A percentile compares a stretch with the other conserved stretches of the same genome.
phyloP scores from a whole-genome alignment of 2,797 vertebrate genomes.

The Pachyuromys duprasi region DNA sequence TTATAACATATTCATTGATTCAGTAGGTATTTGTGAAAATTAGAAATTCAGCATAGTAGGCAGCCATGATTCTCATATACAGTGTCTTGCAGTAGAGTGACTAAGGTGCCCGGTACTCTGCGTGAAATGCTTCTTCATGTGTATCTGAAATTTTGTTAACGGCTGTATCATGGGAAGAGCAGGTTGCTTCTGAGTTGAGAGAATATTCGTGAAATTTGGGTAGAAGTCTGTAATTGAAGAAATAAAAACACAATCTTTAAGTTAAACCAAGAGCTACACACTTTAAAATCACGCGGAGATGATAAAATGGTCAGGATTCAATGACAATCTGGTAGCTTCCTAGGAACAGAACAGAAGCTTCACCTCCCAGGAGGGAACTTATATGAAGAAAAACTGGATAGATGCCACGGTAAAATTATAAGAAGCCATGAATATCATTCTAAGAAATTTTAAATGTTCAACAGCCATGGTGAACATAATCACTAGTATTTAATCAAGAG shows the following conservation, averaged over 20 bases:
- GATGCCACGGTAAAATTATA: neutral
- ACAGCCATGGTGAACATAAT: neutral
- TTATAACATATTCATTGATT: neutral
- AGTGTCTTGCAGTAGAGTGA: neutral
- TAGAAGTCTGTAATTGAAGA: neutral
- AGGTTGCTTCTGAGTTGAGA: neutral
- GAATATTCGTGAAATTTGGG: neutral
- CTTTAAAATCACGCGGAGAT: neutral
- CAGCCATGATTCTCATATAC: neutral
- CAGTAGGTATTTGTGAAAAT: conserved; percentile 6
- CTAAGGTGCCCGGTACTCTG: neutral
- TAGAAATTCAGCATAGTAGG: neutral
- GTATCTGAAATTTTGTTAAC: neutral
- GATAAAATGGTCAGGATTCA: neutral
- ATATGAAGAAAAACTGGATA: neutral
- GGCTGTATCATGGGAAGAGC: accelerated
- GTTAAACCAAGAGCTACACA: neutral
- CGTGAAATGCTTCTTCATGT: neutral
- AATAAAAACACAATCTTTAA: neutral
- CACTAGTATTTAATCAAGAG: neutral
- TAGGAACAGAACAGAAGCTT: neutral
- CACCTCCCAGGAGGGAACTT: neutral
- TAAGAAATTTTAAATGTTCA: neutral
- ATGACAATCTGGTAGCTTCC: neutral
- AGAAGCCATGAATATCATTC: neutral